Evolutionary conservation across 2,797 vertebrate species (phyloP), one percentile per base, ranked within the genome.

Genomic region (Allobates femoralis): DNA sequence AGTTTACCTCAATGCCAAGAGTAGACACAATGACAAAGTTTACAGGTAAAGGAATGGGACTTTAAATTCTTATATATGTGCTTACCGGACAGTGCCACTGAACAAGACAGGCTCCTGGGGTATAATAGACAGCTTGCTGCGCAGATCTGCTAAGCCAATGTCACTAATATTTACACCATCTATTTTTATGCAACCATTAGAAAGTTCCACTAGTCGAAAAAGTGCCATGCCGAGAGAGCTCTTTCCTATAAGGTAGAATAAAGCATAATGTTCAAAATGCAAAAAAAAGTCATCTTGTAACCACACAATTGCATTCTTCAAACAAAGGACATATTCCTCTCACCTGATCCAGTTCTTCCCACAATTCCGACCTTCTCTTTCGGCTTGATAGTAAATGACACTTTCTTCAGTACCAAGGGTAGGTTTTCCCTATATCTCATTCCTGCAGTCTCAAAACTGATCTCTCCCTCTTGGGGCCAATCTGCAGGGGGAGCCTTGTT

Each of bases 61-160:
- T 18, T n/a, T 21, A 67, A 1, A 67, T 19, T 7, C 16, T 67
- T 18, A 10, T 18, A 46, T n/a, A n/a, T 41, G 74, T 69, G 89
- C 94, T 92, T 83, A 98, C 97, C 97, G 96, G 91, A 98, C 95
- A 0, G 96, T 97, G 64, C 97, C 97, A 30, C 96, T 96, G 92
- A 98, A 98, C 5, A 98, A 92, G 88, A 98, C 97, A 0, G 97
- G 97, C 88, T 98, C 97, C 89, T 98, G 97, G n/a, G 97, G 97
- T 64, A 98, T 98, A 91, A 98, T 98, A 73, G 97, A 96, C 64
- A 98, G 95, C 28, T 97, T 97, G 93, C 96, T 97, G 79, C 97
- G 96, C 86, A 98, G 96, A 91, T 98, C 97, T 0, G 96, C 96
- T 79, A 98, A 94, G 83, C 97, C 97, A 1, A 98, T 97, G 84